Evolutionary conservation across 2,797 vertebrate species (phyloP).

Genomic region (Cottoperca gobio): DNA sequence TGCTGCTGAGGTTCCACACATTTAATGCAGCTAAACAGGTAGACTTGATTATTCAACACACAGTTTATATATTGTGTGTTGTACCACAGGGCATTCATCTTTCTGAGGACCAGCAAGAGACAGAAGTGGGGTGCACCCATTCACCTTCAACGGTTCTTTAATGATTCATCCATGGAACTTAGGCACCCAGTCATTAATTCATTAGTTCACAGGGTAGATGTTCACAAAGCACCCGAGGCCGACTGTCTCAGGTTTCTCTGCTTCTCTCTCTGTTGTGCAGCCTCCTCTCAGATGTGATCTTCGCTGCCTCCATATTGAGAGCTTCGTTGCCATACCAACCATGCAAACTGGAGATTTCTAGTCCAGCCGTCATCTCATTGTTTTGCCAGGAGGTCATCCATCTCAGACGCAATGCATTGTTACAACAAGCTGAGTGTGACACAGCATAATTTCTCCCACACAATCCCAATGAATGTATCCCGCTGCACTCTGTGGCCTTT

Average conservation of each 20-base stretch:
- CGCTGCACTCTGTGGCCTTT: conserved; percentile 15
- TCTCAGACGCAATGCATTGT: conserved; percentile 39
- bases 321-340: conserved; percentile 62
- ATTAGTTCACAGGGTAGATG: conserved; percentile 65
- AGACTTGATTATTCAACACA: background rate
- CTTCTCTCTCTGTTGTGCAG: conserved; percentile 44
- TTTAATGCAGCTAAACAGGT: conserved; percentile 18
- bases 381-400: conserved; percentile 58
- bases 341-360: conserved; percentile 48
- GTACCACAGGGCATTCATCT: background rate
- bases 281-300: conserved; percentile 53
- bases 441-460: conserved; percentile 44
- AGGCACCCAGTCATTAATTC: conserved; percentile 74
- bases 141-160: conserved; percentile 62
- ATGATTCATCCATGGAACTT: conserved; percentile 77
- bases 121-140: conserved; percentile 30
- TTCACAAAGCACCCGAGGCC: conserved; percentile 56
- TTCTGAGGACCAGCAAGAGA: conserved; percentile 17
- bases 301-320: conserved; percentile 50
- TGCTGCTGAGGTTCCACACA: conserved; percentile 44
- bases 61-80: background rate
- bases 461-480: conserved; percentile 10
- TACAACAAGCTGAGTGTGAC: conserved; percentile 46
- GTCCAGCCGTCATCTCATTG: conserved; percentile 47
- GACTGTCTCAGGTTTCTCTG: conserved; percentile 72